Percentiles rank a stretch among this genome's conserved stretches.
These are phyloP conservation scores for Plectropomus leopardus DNA, from an alignment of 2,113 vertebrate species.

Conservation along the genomic window DNA sequence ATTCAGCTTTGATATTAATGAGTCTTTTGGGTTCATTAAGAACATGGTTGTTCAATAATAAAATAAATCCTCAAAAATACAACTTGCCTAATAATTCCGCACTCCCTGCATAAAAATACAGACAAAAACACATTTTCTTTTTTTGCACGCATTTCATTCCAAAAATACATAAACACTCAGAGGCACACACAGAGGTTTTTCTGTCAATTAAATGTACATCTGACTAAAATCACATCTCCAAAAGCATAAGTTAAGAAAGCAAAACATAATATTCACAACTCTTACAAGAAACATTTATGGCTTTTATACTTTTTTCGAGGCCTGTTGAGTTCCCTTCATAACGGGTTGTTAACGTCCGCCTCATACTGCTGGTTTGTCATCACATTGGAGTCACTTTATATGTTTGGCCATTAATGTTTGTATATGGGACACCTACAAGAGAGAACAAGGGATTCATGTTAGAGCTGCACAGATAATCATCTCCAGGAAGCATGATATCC, in stretches of 20 bases:
- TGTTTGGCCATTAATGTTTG: conserved; percentile 9
- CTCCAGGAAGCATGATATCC: neutral
- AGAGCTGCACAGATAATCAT: neutral
- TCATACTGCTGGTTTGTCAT: neutral
- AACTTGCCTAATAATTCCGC: too few relatives aligned
- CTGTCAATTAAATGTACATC: conserved; percentile 28
- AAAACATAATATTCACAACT: conserved; percentile 28
- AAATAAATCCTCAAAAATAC: too few relatives aligned
- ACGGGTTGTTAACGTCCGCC: neutral
- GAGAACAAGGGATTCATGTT: neutral
- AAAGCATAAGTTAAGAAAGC: conserved; percentile 68
- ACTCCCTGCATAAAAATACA: too few relatives aligned
- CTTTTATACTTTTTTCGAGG: conserved; percentile 14
- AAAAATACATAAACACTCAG: neutral
- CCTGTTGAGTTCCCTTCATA: neutral
- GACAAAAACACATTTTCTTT: neutral
- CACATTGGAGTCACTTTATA: conserved; percentile 32
- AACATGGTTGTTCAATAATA: too few relatives aligned
- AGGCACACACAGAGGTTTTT: neutral
- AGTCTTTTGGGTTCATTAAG: too few relatives aligned
- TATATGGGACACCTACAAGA: conserved; percentile 57
- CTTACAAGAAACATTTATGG: too few relatives aligned
- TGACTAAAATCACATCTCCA: conserved; percentile 1
- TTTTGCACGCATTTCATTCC: conserved; percentile 33
- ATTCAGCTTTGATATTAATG: too few relatives aligned